Evolutionary conservation across 2,113 vertebrate genomes (phyloP).

Genomic region (Tichodroma muraria): DNA sequence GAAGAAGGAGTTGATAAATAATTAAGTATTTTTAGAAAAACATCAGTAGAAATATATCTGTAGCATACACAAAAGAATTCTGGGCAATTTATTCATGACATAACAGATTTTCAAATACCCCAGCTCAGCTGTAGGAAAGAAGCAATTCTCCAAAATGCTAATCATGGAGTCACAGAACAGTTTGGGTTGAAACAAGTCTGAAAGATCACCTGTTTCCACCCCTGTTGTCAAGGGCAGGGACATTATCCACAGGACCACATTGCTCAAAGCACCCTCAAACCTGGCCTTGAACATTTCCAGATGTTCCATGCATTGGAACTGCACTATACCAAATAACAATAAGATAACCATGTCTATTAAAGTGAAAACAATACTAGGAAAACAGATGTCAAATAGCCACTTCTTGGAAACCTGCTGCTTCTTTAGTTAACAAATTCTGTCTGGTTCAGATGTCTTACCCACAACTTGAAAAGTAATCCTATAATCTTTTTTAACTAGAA

Average conservation of each 20-base stretch:
- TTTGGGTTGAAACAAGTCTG: neutral
- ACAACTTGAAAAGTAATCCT: neutral
- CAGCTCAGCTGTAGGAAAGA: neutral
- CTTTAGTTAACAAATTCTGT: neutral
- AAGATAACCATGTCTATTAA: neutral
- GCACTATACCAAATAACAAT: neutral
- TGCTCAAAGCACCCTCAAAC: neutral
- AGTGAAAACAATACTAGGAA: neutral
- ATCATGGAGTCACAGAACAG: rapidly evolving
- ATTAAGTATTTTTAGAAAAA: neutral
- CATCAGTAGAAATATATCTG: neutral
- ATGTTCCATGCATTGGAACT: neutral
- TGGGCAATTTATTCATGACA: neutral
- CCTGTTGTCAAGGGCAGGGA: no score
- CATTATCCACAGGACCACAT: neutral
- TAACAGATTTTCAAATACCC: neutral
- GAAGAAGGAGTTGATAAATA: neutral
- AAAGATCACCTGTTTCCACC: neutral
- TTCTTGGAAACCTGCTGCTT: neutral
- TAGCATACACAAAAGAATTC: neutral
- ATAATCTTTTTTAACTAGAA: neutral
- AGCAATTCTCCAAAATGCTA: neutral
- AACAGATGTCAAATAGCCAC: neutral
- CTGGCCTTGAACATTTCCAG: neutral
- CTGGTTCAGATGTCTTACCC: neutral